phyloP scores from a whole-genome alignment of 2,888 invertebrate genomes.

The Trichopria drosophilae region DNA sequence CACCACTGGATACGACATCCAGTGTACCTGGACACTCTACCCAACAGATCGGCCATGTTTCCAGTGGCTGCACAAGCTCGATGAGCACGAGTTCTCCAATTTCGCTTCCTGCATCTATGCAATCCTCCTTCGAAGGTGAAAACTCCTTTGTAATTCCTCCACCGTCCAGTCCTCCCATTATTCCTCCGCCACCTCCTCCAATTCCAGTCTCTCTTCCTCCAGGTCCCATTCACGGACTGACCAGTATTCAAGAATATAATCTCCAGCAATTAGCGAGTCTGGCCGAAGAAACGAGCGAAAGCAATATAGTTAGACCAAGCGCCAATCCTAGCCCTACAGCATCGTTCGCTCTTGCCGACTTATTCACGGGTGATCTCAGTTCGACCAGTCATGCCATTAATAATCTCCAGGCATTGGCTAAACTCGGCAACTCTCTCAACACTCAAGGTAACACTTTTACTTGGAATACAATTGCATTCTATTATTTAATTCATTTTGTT shows the following conservation, averaged over 20 bases:
- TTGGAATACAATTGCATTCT: neutral
- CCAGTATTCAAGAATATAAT: slow-evolving; percentile 85
- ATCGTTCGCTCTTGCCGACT: slow-evolving; percentile 75
- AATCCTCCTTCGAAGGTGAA: slow-evolving; percentile 79
- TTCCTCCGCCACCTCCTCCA: slow-evolving; percentile 55
- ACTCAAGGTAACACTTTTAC: slow-evolving; percentile 57
- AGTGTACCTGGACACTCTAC: slow-evolving; percentile 59
- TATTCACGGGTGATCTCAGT: slow-evolving; percentile 72
- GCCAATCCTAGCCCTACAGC: slow-evolving; percentile 65
- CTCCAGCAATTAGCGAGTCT: slow-evolving; percentile 81
- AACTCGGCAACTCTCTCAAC: slow-evolving; percentile 69
- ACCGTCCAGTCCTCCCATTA: slow-evolving; percentile 54
- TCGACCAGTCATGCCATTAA: slow-evolving; percentile 77
- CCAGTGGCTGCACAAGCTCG: slow-evolving; percentile 65
- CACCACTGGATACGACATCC: slow-evolving; percentile 46
- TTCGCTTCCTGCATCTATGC: slow-evolving; percentile 70
- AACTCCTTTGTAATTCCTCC: slow-evolving; percentile 61
- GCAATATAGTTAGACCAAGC: slow-evolving; percentile 52
- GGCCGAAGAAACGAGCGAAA: slow-evolving; percentile 63
- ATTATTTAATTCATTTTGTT: slow-evolving; percentile 9
- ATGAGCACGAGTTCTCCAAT: slow-evolving; percentile 72
- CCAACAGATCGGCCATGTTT: slow-evolving; percentile 61
- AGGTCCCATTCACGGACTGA: slow-evolving; percentile 61
- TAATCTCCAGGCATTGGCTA: slow-evolving; percentile 87
- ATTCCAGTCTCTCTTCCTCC: slow-evolving; percentile 53